Base-by-base conservation (phyloP, 1,140 invertebrate species). In the Sitobion miscanthi region DNA sequence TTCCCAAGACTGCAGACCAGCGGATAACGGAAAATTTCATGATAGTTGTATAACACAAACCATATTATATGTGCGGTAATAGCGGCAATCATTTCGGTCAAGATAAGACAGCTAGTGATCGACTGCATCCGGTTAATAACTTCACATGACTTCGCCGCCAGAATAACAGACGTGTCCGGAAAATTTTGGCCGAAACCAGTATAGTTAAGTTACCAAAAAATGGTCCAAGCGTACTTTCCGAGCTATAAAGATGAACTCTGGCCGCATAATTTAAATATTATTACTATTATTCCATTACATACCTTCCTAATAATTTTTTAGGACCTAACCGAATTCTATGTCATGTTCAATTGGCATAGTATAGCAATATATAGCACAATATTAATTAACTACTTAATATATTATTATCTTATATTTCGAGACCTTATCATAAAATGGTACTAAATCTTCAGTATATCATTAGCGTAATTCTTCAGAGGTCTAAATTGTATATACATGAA, bases 121-220 rank as follows among this genome's bases (percentile, higher is more conserved):
- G 62, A 77, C 62, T 77, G 62, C n/a, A 77, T 77, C 62, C 62
- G 62, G 62, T 77, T n/a, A n/a, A 77, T 14, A 77, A 77, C 62
- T 77, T 77, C 62, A n/a, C 30, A n/a, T 77, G 30, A 77, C n/a
- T 77, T 77, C 62, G 5, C 62, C 14, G 7, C 14, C 5, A 35
- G 14, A 77, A 77, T 77, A 77, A 77, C 14, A n/a, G 23, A 77
- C 14, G 4, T 14, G 4, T n/a, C 14, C 14, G 5, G 14, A n/a
- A 69, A 77, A n/a, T 77, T 77, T 77, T 11, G 30, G n/a, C 14
- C 62, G 5, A n/a, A 77, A 17, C 62, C 30, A 77, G 4, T 35
- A 14, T 30, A 30, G 11, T 35, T 77, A 77, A 77, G n/a, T 77
- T 5, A 77, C 30, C 62, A 11, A 77, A n/a, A n/a, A n/a, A 77